Conservation (phyloP, 2,797 vertebrate species). For the Coreius guichenoti region DNA sequence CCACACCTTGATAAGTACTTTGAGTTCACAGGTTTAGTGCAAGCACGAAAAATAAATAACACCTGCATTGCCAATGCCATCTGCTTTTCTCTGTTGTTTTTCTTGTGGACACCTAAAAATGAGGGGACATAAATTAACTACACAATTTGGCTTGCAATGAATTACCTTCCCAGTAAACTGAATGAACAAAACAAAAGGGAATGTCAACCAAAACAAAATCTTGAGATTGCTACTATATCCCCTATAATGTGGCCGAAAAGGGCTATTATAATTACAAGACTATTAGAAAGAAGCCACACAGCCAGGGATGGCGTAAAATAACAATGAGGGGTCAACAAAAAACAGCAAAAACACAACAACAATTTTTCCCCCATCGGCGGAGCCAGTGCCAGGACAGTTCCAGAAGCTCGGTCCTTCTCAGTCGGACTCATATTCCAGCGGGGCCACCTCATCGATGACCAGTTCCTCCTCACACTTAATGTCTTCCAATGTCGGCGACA, state of each 20-base stretch:
- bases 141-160: constrained; percentile 46
- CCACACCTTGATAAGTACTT: constrained; percentile 40
- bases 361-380: constrained; percentile 21
- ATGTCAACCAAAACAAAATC: constrained; percentile 49
- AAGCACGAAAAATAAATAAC: constrained; percentile 48
- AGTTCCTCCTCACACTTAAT: constrained; percentile 59
- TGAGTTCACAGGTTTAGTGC: constrained; percentile 49
- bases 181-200: constrained; percentile 53
- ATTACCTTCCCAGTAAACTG: constrained; percentile 25
- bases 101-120: constrained; percentile 13
- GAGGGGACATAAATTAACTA: constrained; percentile 44
- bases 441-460: constrained; percentile 73
- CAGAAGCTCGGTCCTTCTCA: constrained; percentile 61
- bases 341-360: neutral
- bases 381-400: constrained; percentile 33
- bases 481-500: constrained; percentile 52
- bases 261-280: constrained; percentile 21
- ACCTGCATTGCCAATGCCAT: constrained; percentile 41
- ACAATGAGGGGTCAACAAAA: constrained; percentile 5
- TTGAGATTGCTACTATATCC: constrained; percentile 11
- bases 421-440: constrained; percentile 78
- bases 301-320: constrained; percentile 39
- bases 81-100: neutral
- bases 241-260: constrained; percentile 1
- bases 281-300: constrained; percentile 43